phyloP scores from a whole-genome alignment of 30 jellyfish, hydroid and myxozoan species.

The Pseudorhiza aurosa region DNA sequence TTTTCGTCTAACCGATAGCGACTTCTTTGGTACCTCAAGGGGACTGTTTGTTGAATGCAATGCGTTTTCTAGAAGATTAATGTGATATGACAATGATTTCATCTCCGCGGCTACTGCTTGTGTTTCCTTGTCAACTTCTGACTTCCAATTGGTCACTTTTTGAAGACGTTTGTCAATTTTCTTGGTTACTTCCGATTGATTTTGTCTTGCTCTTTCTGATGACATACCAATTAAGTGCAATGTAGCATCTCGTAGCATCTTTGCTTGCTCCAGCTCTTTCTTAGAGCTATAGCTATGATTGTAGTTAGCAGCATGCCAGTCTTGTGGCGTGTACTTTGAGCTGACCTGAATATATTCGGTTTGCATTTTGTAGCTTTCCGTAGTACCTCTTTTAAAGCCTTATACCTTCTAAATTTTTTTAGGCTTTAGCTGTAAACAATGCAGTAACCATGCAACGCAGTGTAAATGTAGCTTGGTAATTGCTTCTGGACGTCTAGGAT shows the following conservation, averaged over 20 bases:
- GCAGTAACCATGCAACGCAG: slow-evolving; percentile 22
- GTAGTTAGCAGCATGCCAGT: slow-evolving; percentile 68
- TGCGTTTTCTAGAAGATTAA: slow-evolving; percentile 53
- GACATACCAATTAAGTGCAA: slow-evolving; percentile 48
- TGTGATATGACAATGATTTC: slow-evolving; percentile 66
- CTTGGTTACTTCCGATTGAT: slow-evolving; percentile 54
- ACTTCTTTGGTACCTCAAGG: slow-evolving; percentile 60
- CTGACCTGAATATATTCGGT: slow-evolving; percentile 57
- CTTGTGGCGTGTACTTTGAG: slow-evolving; percentile 70
- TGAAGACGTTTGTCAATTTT: slow-evolving; percentile 61
- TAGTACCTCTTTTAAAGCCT: too few relatives aligned
- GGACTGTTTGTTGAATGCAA: slow-evolving; percentile 60
- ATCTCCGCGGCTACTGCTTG: slow-evolving; percentile 68
- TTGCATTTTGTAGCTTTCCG: slow-evolving; percentile 40
- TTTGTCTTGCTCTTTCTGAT: slow-evolving; percentile 51
- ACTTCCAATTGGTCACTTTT: slow-evolving; percentile 57
- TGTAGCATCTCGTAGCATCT: slow-evolving; percentile 60
- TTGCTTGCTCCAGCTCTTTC: slow-evolving; percentile 57
- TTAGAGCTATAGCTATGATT: slow-evolving; percentile 63
- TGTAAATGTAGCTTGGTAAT: background rate
- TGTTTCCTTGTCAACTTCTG: slow-evolving; percentile 67
- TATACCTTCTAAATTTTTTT: too few relatives aligned
- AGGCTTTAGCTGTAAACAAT: slow-evolving; percentile 22
- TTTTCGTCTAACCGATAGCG: slow-evolving; percentile 58
- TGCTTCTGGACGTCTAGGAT: background rate